phyloP scores from a whole-genome alignment of 1,140 invertebrate species.

The Platyscapa corneri region DNA sequence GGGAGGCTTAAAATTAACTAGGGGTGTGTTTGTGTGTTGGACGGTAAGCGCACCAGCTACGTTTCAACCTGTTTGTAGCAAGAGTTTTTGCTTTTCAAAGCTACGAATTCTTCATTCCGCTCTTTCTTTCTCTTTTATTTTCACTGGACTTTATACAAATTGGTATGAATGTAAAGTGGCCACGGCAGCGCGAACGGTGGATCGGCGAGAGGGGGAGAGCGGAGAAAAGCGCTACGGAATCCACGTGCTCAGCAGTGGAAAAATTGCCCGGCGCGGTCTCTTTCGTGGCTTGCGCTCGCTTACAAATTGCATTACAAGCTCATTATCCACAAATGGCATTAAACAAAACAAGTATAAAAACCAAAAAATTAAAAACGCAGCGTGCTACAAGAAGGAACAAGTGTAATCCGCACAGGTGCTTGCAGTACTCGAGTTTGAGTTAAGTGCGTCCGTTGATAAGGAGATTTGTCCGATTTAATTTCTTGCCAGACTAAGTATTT shows the following conservation, averaged over 20 bases:
- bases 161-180: conserved; percentile 26
- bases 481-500: conserved; percentile 23
- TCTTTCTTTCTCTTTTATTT: neutral
- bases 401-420: conserved; percentile 16
- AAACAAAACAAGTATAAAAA: too few relatives aligned
- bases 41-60: too few relatives aligned
- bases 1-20: neutral
- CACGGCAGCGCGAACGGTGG: neutral
- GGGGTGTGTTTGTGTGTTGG: neutral
- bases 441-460: neutral
- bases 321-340: conserved; percentile 37
- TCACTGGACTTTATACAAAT: neutral
- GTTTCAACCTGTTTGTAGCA: neutral
- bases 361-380: too few relatives aligned
- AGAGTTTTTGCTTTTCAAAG: conserved; percentile 23
- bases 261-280: neutral
- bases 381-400: neutral
- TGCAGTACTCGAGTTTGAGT: neutral
- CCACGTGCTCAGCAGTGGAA: neutral
- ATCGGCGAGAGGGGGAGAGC: neutral
- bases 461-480: conserved; percentile 48
- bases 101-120: neutral
- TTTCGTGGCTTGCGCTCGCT: neutral
- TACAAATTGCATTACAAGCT: conserved; percentile 23
- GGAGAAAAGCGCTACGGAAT: neutral